Percentiles rank a stretch among this genome's conserved stretches.
Conservation (phyloP, 2,113 vertebrate genomes). For the Macquaria ambigua region DNA sequence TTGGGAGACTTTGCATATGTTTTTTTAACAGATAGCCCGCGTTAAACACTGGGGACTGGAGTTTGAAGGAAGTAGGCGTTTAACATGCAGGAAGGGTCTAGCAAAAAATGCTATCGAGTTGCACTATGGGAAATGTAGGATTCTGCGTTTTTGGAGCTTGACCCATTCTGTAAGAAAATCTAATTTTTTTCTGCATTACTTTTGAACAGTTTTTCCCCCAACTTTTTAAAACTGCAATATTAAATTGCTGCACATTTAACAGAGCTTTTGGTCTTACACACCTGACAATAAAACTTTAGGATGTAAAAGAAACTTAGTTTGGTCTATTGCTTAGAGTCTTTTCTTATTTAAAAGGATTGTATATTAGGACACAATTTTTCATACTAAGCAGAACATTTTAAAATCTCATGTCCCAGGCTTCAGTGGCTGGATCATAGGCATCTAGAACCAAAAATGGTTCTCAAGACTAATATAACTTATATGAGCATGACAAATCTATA, state of each 20-base stretch:
- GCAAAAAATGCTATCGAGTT: not conserved
- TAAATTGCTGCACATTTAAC: not conserved
- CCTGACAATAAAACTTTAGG: not conserved
- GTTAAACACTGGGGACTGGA: too few species aligned
- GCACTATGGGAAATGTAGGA: not conserved
- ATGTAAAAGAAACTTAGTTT: too few species aligned
- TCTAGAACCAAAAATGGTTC: not conserved
- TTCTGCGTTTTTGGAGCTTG: not conserved
- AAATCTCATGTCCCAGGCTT: not conserved
- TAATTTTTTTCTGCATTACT: not conserved
- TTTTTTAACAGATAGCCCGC: too few species aligned
- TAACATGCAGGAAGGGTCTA: not conserved
- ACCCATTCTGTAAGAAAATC: not conserved
- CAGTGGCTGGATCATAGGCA: not conserved
- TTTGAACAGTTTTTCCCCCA: not conserved
- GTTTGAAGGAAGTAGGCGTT: not conserved
- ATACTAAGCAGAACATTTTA: too few species aligned
- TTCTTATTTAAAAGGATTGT: not conserved
- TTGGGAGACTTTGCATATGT: too few species aligned
- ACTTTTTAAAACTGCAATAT: not conserved
- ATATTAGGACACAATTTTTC: not conserved
- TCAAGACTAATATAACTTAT: not conserved
- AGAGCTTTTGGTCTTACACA: too few species aligned
- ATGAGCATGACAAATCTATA: not conserved
- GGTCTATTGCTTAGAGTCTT: not conserved